Conservation (phyloP, 2,888 invertebrate genomes). For the Macaria liturata region DNA sequence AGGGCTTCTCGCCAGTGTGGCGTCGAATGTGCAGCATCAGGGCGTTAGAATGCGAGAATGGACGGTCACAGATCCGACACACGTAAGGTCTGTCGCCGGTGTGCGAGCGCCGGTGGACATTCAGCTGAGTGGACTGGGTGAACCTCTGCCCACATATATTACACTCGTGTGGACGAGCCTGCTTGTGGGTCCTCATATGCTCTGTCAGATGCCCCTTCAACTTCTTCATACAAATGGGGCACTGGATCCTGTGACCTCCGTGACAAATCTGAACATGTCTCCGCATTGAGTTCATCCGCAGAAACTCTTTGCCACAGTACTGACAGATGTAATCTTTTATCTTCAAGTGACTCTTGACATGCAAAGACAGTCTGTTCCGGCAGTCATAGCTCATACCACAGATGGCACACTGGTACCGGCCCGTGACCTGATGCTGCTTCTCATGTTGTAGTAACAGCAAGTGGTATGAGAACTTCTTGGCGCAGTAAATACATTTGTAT, state of each 20-base stretch:
- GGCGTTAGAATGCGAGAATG: slow-evolving; percentile 93
- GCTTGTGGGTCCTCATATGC: slow-evolving; percentile 91
- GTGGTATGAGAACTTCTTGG: slow-evolving; percentile 59
- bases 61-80: slow-evolving; percentile 90
- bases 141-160: slow-evolving; percentile 90
- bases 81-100: slow-evolving; percentile 92
- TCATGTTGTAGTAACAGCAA: slow-evolving; percentile 85
- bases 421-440: slow-evolving; percentile 88
- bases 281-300: slow-evolving; percentile 88
- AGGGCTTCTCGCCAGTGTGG: slow-evolving; percentile 94
- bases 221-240: slow-evolving; percentile 91
- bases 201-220: slow-evolving; percentile 92
- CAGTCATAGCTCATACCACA: slow-evolving; percentile 89
- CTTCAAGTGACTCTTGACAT: slow-evolving; percentile 88
- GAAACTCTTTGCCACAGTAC: slow-evolving; percentile 90
- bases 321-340: slow-evolving; percentile 91
- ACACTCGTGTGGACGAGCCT: slow-evolving; percentile 90
- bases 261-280: slow-evolving; percentile 91
- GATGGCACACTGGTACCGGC: slow-evolving; percentile 87
- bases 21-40: slow-evolving; percentile 91
- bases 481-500: slow-evolving; percentile 87
- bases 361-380: slow-evolving; percentile 84
- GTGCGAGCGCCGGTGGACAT: slow-evolving; percentile 92
- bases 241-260: slow-evolving; percentile 89
- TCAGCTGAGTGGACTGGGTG: slow-evolving; percentile 92